Evolutionary conservation across 2,797 vertebrate genomes (phyloP).

Genomic region (Parambassis ranga): DNA sequence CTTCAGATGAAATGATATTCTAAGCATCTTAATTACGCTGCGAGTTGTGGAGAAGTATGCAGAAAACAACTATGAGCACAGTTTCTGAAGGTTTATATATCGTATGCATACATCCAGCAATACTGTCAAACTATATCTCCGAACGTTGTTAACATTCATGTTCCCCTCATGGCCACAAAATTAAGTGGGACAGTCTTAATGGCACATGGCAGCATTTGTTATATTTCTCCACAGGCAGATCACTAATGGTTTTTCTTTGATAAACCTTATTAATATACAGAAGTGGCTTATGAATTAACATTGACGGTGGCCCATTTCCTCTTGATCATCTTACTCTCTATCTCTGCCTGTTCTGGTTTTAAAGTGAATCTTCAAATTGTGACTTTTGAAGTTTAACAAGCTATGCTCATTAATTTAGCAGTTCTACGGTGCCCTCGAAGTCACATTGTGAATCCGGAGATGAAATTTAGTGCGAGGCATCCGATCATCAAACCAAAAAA

Average conservation of each 20-base stretch:
- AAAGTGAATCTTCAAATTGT: neutral
- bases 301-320: slow-evolving; percentile 23
- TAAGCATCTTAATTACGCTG: too few relatives aligned
- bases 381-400: neutral
- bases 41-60: too few relatives aligned
- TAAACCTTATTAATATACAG: slow-evolving; percentile 42
- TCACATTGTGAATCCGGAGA: neutral
- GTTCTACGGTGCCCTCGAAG: neutral
- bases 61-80: too few relatives aligned
- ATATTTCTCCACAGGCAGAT: slow-evolving; percentile 19
- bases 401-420: neutral
- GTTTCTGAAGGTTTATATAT: too few relatives aligned
- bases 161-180: neutral
- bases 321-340: neutral
- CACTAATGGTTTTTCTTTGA: slow-evolving; percentile 34
- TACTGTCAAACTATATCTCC: neutral
- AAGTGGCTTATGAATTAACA: slow-evolving; percentile 6
- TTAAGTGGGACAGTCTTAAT: slow-evolving; percentile 12
- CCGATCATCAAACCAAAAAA: too few relatives aligned
- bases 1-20: too few relatives aligned
- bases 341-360: neutral
- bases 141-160: neutral
- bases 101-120: too few relatives aligned
- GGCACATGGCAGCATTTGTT: slow-evolving; percentile 14
- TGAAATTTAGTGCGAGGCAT: too few relatives aligned